Base-by-base conservation (phyloP, 2,888 invertebrate species). In the Eupeodes luniger region DNA sequence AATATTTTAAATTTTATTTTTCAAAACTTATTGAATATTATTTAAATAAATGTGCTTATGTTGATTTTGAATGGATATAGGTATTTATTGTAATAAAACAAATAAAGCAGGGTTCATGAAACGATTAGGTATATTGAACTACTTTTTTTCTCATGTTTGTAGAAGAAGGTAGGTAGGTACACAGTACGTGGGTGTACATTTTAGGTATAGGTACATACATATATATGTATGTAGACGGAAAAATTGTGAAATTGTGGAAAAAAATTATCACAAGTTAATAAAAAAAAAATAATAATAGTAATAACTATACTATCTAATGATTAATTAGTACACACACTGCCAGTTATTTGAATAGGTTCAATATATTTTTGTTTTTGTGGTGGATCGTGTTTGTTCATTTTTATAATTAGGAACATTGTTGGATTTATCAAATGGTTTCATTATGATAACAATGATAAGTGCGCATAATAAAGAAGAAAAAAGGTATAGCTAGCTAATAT, bases 171-270 rank as follows among this genome's bases (percentile, higher is more conserved):
- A 27, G 27, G 27, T 27, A 27, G 27, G 27, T 27, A 27, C 27
- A 27, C 2, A 27, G 27, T 40, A 40, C 40, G 40, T 40, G 40
- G 5, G 40, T 62, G 14, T n/a, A 53, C 2, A 9, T 16, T 4
- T 47, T 4, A 10, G 4, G 11, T 10, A 4, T 55, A 27, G 9
- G 16, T 57, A 55, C 5, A 1, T 5, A 40, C 27, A 47, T 66
- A 47, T 47, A 49, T 11, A 27, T 27, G 44, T 64, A 64, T 66
- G 49, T 27, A 7, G 27, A 49, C 49, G 49, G 27, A 14, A 27
- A 66, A 64, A 49, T 66, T 66, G 49, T 64, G 64, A 64, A 64
- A 64, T 66, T 66, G 9, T 47, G 10, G 64, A 49, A 47, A 66
- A 55, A 49, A 49, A 49, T 62, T 44, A 62, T 62, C 40, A 11